Base-by-base conservation (phyloP, 2,888 invertebrate species). In the Nephrotoma flavescens region DNA sequence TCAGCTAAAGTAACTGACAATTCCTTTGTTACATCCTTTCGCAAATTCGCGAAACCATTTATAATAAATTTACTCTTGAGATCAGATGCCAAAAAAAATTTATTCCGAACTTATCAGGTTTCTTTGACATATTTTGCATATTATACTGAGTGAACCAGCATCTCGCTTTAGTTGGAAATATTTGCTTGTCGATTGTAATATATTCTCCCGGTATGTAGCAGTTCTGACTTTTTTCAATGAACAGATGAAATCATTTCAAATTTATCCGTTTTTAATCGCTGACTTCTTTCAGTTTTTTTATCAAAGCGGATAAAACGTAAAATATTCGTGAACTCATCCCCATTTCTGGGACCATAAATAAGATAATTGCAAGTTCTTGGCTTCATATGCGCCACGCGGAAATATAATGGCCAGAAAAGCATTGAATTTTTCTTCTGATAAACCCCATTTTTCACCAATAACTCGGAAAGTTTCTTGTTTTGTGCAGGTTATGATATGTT, bases 1-100 rank as follows among this genome's bases (percentile, higher is more conserved):
- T 88, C 87, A 19, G 42, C 47, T 83, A 87, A 85, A 19, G 87
- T 86, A 83, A 87, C 47, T 45, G 83, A 87, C 11, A 87, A 9
- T 52, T 87, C 86, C 86, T 87, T 87, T 31, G 41, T 42, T 86
- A 83, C 86, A 86, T 88, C 52, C 4, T 57, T 57, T 57, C n/a
- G 6, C 57, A 57, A 57, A 57, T 57, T 6, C 4, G 57, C 6
- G 11, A 57, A 57, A 4, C 4, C 15, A 15, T 57, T 57, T 57
- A 57, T 42, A 57, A 4, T 57, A 57, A 12, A 57, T 19, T 31
- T n/a, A n/a, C n/a, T n/a, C n/a, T n/a, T n/a, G n/a, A n/a, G n/a
- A n/a, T n/a, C n/a, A n/a, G n/a, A n/a, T n/a, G n/a, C n/a, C n/a
- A n/a, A n/a, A n/a, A n/a, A n/a, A n/a, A n/a, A n/a, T 19, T 83